Conservation (phyloP, 2,888 invertebrate genomes). For the Lochmaea crataegi region DNA sequence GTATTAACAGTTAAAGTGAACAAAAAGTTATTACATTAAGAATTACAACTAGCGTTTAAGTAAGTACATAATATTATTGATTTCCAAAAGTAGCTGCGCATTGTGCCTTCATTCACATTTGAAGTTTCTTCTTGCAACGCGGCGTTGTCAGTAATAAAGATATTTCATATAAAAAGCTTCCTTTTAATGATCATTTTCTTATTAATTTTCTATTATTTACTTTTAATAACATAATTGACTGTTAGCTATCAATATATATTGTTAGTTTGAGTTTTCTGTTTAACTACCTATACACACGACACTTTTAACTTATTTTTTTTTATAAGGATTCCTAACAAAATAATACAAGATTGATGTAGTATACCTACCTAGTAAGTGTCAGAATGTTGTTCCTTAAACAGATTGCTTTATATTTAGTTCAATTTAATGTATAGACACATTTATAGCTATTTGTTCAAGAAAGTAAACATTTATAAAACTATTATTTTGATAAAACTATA, state of each 20-base stretch:
- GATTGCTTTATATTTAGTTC: too few relatives aligned
- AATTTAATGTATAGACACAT: too few relatives aligned
- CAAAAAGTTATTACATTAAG: constrained; percentile 34
- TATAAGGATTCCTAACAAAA: background rate
- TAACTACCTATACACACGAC: too few relatives aligned
- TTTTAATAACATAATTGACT: too few relatives aligned
- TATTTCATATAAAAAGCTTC: background rate
- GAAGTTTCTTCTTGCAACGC: constrained; percentile 51
- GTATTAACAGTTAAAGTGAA: background rate
- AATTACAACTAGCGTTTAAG: constrained; percentile 42
- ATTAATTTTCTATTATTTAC: too few relatives aligned
- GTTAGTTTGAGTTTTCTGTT: too few relatives aligned
- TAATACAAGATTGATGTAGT: too few relatives aligned
- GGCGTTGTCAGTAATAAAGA: constrained; percentile 22
- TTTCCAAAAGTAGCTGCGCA: constrained; percentile 52
- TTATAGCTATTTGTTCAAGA: background rate
- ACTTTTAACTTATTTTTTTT: background rate
- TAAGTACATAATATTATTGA: constrained; percentile 48
- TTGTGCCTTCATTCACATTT: constrained; percentile 40
- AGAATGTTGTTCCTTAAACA: too few relatives aligned
- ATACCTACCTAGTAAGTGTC: too few relatives aligned
- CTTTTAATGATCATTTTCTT: background rate
- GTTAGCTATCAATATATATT: too few relatives aligned
- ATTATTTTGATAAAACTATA: too few relatives aligned
- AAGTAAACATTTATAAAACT: background rate